Evolutionary conservation across 2,113 vertebrate species (phyloP).

Genomic region (Lophura nycthemera): DNA sequence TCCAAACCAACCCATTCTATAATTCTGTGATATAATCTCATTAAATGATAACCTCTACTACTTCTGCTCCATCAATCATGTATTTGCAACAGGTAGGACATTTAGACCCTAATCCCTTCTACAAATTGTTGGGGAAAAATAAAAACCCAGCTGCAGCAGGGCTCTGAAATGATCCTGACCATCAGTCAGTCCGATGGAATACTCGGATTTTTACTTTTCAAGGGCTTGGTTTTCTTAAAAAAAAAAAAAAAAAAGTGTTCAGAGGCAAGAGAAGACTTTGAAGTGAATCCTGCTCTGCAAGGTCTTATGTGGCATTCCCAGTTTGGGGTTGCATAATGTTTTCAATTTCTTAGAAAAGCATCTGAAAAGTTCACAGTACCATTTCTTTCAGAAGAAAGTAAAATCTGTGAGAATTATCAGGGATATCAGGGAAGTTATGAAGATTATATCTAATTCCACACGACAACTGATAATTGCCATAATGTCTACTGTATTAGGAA

Average conservation of each 20-base stretch:
- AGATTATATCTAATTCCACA: background rate
- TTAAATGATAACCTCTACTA: background rate
- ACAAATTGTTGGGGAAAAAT: background rate
- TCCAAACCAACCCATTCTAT: no score
- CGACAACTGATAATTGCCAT: background rate
- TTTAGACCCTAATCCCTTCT: background rate
- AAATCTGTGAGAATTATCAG: background rate
- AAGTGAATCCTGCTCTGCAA: background rate
- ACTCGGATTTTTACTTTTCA: background rate
- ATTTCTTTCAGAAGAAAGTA: background rate
- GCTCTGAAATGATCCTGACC: background rate
- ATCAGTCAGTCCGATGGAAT: background rate
- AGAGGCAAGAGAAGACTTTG: background rate
- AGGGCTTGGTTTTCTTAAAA: background rate
- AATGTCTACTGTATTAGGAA: background rate
- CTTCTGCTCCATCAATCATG: background rate
- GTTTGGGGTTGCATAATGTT: background rate
- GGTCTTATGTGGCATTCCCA: background rate
- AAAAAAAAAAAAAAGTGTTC: no score
- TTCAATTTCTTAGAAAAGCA: background rate
- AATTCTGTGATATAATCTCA: background rate
- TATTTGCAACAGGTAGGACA: background rate
- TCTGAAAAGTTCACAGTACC: background rate
- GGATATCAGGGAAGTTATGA: background rate
- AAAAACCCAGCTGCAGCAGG: background rate